Evolutionary conservation across 2,113 vertebrate genomes (phyloP), one percentile per base, ranked within the genome.

Genomic region (Mustela lutreola): DNA sequence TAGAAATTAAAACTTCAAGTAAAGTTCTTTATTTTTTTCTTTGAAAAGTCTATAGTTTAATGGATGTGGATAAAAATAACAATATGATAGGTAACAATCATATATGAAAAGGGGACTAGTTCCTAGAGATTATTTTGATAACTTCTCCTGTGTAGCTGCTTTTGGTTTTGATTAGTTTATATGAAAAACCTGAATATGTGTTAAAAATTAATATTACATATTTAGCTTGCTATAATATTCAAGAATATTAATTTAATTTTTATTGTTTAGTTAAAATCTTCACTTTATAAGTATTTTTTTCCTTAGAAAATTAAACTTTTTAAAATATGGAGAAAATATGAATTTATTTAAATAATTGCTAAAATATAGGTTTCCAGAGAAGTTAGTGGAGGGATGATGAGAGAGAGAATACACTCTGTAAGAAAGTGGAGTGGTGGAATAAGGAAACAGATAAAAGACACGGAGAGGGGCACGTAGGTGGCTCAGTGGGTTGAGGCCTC

Each of bases 31-130:
- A 1, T 28, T 85, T 84, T 93, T 95, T 97, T 96, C 76, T 95
- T 84, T 84, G 53, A 96, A 83, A 88, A 97, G 42, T 95, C 93
- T 94, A 28, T n/a, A 11, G 2, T 85, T 96, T 96, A 96, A 83
- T 0, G 1, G 33, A 71, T 97, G 15, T 89, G 6, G 12, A 85
- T 92, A 97, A 95, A 97, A 81, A 83, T 83, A 28, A 96, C 81
- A 88, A 86, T 60, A 91, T 63, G 79, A 88, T 60, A 92, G 31
- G 14, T 73, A 84, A 11, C 18, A 95, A 80, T 9, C 95, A 91
- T 94, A 95, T 39, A 50, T 39, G 16, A 7, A 63, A 70, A 80
- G 6, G 36, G 36, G 4, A 65, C 6, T 50, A 0, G 33, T n/a
- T 65, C 33, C 3, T 45, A 42, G 48, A 60, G 11, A 80, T n/a